Conservation (phyloP, 2,888 invertebrate species). For the Caenorhabditis panamensis region DNA sequence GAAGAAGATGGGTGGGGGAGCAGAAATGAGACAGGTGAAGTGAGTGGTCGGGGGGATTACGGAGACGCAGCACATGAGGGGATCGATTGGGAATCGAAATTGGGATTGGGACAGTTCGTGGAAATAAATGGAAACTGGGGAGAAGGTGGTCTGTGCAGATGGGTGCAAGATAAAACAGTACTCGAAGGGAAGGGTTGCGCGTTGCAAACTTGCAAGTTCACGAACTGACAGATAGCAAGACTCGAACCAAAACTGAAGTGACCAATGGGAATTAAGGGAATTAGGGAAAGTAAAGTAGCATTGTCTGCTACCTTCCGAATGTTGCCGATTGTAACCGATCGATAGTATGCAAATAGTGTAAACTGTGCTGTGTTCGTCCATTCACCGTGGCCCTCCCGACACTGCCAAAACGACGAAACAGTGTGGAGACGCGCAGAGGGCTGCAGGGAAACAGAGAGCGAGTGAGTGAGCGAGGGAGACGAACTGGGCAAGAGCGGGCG, state of each 20-base stretch:
- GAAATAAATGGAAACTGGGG: neutral
- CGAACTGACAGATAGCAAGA: neutral
- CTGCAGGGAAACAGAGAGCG: neutral
- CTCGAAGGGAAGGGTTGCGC: neutral
- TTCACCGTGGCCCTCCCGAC: conserved; percentile 30
- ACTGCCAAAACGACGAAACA: conserved; percentile 20
- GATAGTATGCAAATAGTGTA: conserved; percentile 61
- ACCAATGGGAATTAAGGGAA: conserved; percentile 35
- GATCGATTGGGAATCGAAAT: conserved; percentile 12
- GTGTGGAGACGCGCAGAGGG: neutral
- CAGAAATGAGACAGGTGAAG: conserved; percentile 48
- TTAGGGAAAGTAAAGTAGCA: conserved; percentile 27
- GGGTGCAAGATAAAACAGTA: neutral
- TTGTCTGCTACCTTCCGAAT: neutral
- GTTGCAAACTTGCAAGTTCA: neutral
- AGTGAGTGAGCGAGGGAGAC: conserved; percentile 9
- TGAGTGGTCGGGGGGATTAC: neutral
- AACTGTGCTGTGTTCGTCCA: conserved; percentile 57
- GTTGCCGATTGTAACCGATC: conserved; percentile 46
- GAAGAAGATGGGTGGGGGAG: conserved; percentile 12
- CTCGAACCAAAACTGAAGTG: conserved; percentile 1
- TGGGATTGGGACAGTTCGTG: neutral
- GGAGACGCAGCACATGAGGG: neutral
- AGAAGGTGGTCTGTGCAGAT: neutral
- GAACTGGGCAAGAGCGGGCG: conserved; percentile 6